A percentile compares a stretch with the other conserved stretches of the same genome.
phyloP scores from a whole-genome alignment of 2,888 invertebrate genomes.

The Phorcus lineatus region DNA sequence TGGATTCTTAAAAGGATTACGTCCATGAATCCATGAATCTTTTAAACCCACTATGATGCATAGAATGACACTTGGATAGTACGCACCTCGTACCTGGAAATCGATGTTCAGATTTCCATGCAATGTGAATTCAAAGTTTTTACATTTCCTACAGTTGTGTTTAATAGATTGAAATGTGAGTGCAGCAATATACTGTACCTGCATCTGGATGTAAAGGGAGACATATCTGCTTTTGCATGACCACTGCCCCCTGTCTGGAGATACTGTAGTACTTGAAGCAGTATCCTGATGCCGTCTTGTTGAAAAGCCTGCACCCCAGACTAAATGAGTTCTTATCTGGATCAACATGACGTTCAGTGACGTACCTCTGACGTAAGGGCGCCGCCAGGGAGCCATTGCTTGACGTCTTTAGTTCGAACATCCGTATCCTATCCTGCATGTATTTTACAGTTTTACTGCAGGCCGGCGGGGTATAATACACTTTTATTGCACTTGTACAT shows the following conservation, averaged over 20 bases:
- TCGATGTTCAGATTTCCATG: no score
- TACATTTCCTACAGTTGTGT: no score
- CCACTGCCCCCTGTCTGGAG: constrained; percentile 55
- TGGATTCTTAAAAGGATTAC: no score
- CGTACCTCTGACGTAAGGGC: constrained; percentile 54
- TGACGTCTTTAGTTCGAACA: constrained; percentile 55
- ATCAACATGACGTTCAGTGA: constrained; percentile 54
- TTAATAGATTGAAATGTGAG: no score
- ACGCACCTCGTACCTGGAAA: no score
- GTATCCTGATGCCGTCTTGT: constrained; percentile 59
- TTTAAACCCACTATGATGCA: no score
- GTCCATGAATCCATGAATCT: no score
- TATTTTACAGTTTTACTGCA: constrained; percentile 52
- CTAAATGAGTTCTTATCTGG: constrained; percentile 48
- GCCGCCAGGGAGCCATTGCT: constrained; percentile 60
- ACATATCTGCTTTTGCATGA: constrained; percentile 62
- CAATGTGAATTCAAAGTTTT: no score
- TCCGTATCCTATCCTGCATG: constrained; percentile 59
- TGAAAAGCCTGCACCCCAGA: constrained; percentile 61
- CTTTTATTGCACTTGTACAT: constrained; percentile 47
- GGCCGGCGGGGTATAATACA: constrained; percentile 59
- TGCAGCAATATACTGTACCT: constrained; percentile 47
- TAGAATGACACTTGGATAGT: no score
- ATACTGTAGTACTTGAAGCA: constrained; percentile 69
- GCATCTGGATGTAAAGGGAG: constrained; percentile 60